phyloP scores from a whole-genome alignment of 2,888 invertebrate genomes.

The Athalia circularis region DNA sequence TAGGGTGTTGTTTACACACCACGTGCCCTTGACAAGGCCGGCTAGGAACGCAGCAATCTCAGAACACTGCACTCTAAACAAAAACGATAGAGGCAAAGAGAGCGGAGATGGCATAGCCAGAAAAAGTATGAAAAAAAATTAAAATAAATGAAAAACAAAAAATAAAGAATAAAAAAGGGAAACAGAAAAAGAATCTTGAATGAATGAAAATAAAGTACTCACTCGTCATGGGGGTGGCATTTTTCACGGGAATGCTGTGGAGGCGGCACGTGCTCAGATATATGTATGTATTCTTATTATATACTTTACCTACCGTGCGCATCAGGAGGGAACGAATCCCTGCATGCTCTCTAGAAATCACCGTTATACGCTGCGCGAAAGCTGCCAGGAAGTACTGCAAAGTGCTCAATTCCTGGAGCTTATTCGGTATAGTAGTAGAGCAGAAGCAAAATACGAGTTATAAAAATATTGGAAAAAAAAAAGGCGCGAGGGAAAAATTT shows the following conservation, averaged over 20 bases:
- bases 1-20: conserved; percentile 27
- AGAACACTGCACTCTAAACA: conserved; percentile 19
- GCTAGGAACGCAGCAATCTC: conserved; percentile 10
- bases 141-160: not conserved
- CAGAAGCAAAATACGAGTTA: no score
- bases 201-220: conserved; percentile 23
- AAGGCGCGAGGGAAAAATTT: not conserved
- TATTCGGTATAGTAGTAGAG: not conserved
- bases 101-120: not conserved
- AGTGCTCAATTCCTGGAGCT: conserved; percentile 9
- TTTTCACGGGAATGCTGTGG: not conserved
- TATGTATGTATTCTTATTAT: no score
- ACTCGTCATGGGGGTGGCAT: conserved; percentile 1
- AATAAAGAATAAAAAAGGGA: no score
- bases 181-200: not conserved
- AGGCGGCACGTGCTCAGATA: not conserved
- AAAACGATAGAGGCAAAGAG: not conserved
- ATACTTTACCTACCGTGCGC: no score
- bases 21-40: not conserved
- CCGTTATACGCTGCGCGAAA: no score
- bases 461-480: not conserved
- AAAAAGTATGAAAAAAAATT: conserved; percentile 5
- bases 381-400: not conserved
- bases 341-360: not conserved
- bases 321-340: not conserved